Base-by-base conservation (phyloP, 2,888 invertebrate genomes). In the Abrostola tripartita region DNA sequence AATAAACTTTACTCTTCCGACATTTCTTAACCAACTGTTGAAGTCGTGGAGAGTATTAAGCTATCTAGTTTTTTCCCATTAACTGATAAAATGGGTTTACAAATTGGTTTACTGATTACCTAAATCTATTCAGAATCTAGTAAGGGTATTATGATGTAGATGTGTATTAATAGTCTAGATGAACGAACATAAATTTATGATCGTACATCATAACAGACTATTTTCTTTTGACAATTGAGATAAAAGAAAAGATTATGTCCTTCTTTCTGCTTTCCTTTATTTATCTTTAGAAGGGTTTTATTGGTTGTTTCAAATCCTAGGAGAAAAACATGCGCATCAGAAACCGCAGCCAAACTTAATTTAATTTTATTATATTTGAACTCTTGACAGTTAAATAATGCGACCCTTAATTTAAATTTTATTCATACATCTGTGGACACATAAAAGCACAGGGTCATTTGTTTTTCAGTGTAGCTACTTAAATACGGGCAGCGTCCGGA, bases 401-500 rank as follows among this genome's bases (percentile, higher is more conserved):
- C 36, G 8, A 14, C 38, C 11, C 14, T 37, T 41, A 47, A 47
- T 24, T 14, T 47, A 47, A 47, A 47, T 14, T 7, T 12, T 9
- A 47, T 47, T 14, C 14, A 14, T 47, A 47, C 44, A 47, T 47
- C 14, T 47, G 44, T 47, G 24, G 24, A 35, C 24, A 40, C 38
- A 24, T 24, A 40, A 71, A 62, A 60, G 42, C 11, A 35, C 47
- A 14, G 42, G 47, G 37, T 12, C 52, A 52, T 12, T 24, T 37
- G 52, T 35, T 52, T 38, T 37, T 47, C 12, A 47, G 35, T 42
- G 53, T 51, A 7, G 38, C n/a, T 38, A 44, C 10, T 52, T 50
- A 68, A 72, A 71, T 63, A 63, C 54, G 68, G 71, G 68, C 51
- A 37, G 51, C 62, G 5, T 37, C 56, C 9, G 5, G 35, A 60